Evolutionary conservation across 2,888 invertebrate species (phyloP), one percentile per base, ranked within the genome.

Genomic region (Monochamus alternatus): DNA sequence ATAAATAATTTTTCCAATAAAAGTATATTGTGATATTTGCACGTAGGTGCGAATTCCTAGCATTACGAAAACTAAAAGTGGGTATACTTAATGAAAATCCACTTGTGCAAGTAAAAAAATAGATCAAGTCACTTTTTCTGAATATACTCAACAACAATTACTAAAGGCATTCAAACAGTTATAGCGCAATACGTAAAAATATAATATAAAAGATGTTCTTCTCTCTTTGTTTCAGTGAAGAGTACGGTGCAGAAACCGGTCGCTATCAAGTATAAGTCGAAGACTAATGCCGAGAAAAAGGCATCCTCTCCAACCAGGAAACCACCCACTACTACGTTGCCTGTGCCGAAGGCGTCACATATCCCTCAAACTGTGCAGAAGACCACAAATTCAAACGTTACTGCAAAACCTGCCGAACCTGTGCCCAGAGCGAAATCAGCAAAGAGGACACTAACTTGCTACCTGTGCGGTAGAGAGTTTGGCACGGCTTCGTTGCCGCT

Each of bases 401-500:
- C 47, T 10, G 65, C 62, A 7, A 74, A 65, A 64, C 52, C 14
- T n/a, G 52, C 72, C 52, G 69, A 70, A 14, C 43, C 32, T 38
- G 38, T 22, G 5, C 44, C 65, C 58, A 76, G 77, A 64, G 75
- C 78, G 0, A 80, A 75, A 62, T 83, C 85, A 7, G 82, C 81
- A 0, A 87, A 86, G 59, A 83, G 85, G 73, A 88, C 90, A 0
- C 85, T 91, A 10, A 90, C 90, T 51, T 94, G 94, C 83, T 93
- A 93, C 84, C 90, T 93, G 70, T 94, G 94, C 85, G 92, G 92
- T 3, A 88, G 93, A 71, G 92, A 93, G 84, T 94, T 93, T 85
- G 93, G 93, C 5, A 91, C 92, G 4, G 91, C 92, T 62, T 93
- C 93, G 14, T 90, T 93, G 77, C 89, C 91, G 5, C 90, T 94